phyloP scores from a whole-genome alignment of 2,888 invertebrate genomes.

The Saturnia japonica region DNA sequence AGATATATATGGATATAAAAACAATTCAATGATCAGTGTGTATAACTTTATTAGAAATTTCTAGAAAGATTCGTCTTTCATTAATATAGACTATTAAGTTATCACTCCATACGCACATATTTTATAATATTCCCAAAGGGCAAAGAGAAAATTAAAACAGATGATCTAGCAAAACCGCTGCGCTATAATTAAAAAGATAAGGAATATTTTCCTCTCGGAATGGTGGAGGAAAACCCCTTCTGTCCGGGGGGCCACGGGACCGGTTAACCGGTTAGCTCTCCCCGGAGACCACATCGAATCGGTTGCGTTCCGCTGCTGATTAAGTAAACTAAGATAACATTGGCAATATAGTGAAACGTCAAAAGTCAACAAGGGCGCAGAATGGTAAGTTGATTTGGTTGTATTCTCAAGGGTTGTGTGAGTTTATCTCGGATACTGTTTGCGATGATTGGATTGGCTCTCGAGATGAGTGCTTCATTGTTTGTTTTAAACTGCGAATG shows the following conservation, averaged over 20 bases:
- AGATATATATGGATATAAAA: no score
- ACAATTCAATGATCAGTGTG: no score
- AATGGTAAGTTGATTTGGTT: slow-evolving; percentile 77
- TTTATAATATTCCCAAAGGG: slow-evolving; percentile 56
- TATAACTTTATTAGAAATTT: neutral
- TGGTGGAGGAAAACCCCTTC: slow-evolving; percentile 68
- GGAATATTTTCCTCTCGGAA: slow-evolving; percentile 71
- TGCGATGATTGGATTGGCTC: slow-evolving; percentile 78
- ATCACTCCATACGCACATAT: slow-evolving; percentile 27
- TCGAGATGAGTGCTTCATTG: slow-evolving; percentile 65
- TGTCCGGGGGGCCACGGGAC: slow-evolving; percentile 48
- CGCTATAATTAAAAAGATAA: slow-evolving; percentile 82
- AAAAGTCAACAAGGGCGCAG: slow-evolving; percentile 78
- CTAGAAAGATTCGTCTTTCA: neutral
- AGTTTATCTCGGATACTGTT: slow-evolving; percentile 73
- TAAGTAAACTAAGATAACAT: slow-evolving; percentile 82
- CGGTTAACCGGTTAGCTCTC: slow-evolving; percentile 73
- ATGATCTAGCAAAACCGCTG: slow-evolving; percentile 72
- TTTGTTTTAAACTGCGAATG: slow-evolving; percentile 41
- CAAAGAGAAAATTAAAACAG: slow-evolving; percentile 76
- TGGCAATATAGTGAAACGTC: slow-evolving; percentile 72
- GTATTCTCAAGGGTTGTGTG: slow-evolving; percentile 74
- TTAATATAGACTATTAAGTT: slow-evolving; percentile 16
- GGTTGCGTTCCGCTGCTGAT: slow-evolving; percentile 71
- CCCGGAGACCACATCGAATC: slow-evolving; percentile 70